Base-by-base conservation (phyloP, 2,113 vertebrate genomes). In the Sylvia atricapilla region DNA sequence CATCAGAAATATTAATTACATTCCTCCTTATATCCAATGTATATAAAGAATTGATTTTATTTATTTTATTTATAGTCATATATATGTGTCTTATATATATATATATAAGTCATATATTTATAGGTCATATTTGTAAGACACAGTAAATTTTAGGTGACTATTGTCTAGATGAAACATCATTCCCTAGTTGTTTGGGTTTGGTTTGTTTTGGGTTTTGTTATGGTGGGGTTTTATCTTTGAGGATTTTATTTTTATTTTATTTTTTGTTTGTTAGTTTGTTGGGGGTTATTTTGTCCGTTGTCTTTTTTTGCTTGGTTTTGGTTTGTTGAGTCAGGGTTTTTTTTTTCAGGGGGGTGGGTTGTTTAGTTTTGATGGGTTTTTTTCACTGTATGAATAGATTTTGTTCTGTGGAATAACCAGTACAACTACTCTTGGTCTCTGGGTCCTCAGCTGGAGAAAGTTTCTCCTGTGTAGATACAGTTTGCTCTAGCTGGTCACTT, bases 261-360 rank as follows among this genome's bases (percentile, higher is more conserved):
- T 41, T 41, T 41, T 41, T 14, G 13, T 41, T 41, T 41, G 41
- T 41, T 41, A 37, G 37, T 41, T 41, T 41, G 41, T 68, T 27
- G 14, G 13, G 6, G 11, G 5, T 13, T 46, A 41, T 20, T n/a
- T 43, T 64, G 7, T 22, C 17, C 16, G n/a, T 23, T 60, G 9
- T 20, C 37, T 43, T 5, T 37, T 27, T 27, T 50, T 35, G 10
- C 5, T 6, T 22, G 7, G 24, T 27, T 76, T 44, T 31, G 39
- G 13, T 63, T 30, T 23, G 13, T 46, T 1, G 13, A 13, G n/a
- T 58, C 11, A 6, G 23, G 12, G 7, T 12, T 15, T 44, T 59
- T 28, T 8, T 23, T 47, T 22, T 35, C 5, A 8, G 15, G 8
- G 17, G 1, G 1, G 7, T 14, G 4, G 9, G 19, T 7, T 19